Evolutionary conservation across 2,888 invertebrate species (phyloP).

Genomic region (Teleiodes luculella): DNA sequence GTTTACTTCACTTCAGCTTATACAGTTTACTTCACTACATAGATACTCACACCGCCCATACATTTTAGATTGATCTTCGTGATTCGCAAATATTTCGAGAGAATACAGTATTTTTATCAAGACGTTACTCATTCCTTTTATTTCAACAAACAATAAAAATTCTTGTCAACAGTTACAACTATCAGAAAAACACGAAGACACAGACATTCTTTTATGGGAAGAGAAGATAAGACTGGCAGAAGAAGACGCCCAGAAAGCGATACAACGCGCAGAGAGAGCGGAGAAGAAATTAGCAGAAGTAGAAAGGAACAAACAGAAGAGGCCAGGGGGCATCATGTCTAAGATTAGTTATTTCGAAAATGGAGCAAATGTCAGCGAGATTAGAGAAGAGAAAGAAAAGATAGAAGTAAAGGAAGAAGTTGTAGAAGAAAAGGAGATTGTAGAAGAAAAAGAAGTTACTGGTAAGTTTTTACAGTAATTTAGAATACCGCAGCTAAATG

Average conservation of each 20-base stretch:
- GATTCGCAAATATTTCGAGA: too few relatives aligned
- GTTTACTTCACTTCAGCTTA: too few relatives aligned
- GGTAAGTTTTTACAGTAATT: constrained; percentile 35
- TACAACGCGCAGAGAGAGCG: constrained; percentile 78
- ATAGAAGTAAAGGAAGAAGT: constrained; percentile 23
- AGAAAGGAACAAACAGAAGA: constrained; percentile 31
- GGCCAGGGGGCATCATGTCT: constrained; percentile 50
- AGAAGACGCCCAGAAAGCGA: constrained; percentile 81
- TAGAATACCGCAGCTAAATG: too few relatives aligned
- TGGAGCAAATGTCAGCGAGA: constrained; percentile 32
- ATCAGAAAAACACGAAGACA: constrained; percentile 82
- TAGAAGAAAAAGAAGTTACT: constrained; percentile 8
- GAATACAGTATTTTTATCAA: too few relatives aligned
- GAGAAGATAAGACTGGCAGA: constrained; percentile 84
- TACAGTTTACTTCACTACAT: too few relatives aligned
- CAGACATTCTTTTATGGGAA: constrained; percentile 82
- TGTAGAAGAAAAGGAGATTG: constrained; percentile 27
- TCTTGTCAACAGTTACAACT: constrained; percentile 68
- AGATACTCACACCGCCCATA: too few relatives aligned
- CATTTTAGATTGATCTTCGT: too few relatives aligned
- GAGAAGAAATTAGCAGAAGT: constrained; percentile 43
- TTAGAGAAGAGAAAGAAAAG: constrained; percentile 28
- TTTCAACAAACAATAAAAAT: too few relatives aligned
- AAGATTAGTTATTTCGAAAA: constrained; percentile 66
- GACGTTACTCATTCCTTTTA: too few relatives aligned